Evolutionary conservation across 1,140 invertebrate genomes (phyloP), one percentile per base, ranked within the genome.

Genomic region (Oryzaephilus surinamensis): DNA sequence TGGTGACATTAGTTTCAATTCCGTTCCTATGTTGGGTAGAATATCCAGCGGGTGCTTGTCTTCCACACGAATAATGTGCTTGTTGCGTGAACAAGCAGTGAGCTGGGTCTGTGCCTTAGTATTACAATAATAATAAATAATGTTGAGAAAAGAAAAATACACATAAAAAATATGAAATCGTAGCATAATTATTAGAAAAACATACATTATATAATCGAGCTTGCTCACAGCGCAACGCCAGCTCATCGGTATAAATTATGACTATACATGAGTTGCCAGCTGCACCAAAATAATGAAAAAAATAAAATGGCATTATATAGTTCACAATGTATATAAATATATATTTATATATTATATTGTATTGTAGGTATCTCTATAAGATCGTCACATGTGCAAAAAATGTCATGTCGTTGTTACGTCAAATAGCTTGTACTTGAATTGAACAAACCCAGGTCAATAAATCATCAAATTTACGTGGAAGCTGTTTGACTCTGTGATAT

Each of bases 101-200:
- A 59, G 58, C 60, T 62, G 57, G 57, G 50, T 61, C 51, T 58
- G 60, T 62, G 60, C 60, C 60, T 62, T 62, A 62, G 58, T 58
- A 60, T 62, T 58, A 62, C 60, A 62, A 62, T 62, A 62, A 62
- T 60, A 58, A 55, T 60, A 31, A 50, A 56, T 4, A 24, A 6
- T n/a, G 8, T n/a, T 4, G 11, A 21, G 10, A 21, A 6, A 10
- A 21, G 20, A 21, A 21, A 21, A 21, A 21, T 6, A 21, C 6
- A 21, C 20, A 21, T 6, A 10, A 21, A 24, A 24, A 10, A 24
- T 24, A 24, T 48, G 51, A 52, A 52, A 57, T 38, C 34, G 42
- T 58, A 58, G 56, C 31, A 34, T 24, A 55, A 55, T n/a, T n/a
- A 46, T 47, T 55, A 55, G 46, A 45, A 31, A 24, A n/a, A n/a